Percentiles rank a stretch among this genome's conserved stretches.
These are phyloP conservation scores for Ceyx margarethae DNA, from an alignment of 2,113 vertebrate genomes.

Conservation along the genomic window DNA sequence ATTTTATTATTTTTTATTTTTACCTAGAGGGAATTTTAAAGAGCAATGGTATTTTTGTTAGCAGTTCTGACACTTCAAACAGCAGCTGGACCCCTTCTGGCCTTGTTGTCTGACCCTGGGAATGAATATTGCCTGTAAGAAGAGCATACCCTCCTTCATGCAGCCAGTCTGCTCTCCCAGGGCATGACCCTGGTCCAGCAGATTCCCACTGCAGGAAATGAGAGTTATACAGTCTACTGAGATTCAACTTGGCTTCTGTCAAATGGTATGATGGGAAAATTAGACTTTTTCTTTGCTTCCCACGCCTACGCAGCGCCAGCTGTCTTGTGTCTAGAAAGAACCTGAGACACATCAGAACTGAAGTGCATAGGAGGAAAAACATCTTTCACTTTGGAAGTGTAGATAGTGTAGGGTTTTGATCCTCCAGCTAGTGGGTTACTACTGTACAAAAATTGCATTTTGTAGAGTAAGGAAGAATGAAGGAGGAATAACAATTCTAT, in stretches of 20 bases:
- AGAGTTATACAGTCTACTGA: neutral
- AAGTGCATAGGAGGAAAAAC: neutral
- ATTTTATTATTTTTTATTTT: neutral
- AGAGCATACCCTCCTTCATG: neutral
- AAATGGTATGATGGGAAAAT: neutral
- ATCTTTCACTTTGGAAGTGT: neutral
- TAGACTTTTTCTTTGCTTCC: neutral
- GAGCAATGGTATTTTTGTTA: neutral
- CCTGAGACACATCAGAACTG: neutral
- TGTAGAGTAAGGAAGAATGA: neutral
- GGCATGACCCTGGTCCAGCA: rapidly evolving
- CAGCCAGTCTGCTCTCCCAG: neutral
- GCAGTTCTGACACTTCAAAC: neutral
- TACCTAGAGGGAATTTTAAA: neutral
- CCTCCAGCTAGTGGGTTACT: neutral
- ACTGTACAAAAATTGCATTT: neutral
- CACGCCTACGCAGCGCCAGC: neutral
- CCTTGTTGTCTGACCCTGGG: neutral
- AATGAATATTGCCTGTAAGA: neutral
- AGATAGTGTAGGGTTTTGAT: neutral
- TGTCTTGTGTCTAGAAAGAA: neutral
- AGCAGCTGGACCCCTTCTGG: neutral
- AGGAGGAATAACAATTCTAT: neutral
- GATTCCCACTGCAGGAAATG: neutral
- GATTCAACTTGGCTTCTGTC: neutral